Evolutionary conservation across 2,888 invertebrate genomes (phyloP).

Genomic region (Blera fallax): DNA sequence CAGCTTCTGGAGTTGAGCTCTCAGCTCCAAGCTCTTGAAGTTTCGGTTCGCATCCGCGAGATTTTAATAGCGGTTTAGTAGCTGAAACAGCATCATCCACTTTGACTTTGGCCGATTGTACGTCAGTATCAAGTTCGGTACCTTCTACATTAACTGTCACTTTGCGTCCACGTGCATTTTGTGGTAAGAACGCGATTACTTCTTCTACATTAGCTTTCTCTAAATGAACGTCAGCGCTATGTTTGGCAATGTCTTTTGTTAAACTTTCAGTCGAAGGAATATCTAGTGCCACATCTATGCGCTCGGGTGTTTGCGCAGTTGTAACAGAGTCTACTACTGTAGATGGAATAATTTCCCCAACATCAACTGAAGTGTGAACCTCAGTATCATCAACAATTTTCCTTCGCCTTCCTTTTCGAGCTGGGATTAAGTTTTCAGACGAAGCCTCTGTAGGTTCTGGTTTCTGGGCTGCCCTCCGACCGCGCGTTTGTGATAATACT

Average conservation of each 20-base stretch:
- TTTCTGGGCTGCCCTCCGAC: not conserved
- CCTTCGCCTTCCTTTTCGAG: not conserved
- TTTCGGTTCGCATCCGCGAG: too few relatives aligned
- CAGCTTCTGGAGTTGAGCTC: not conserved
- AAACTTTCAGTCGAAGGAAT: too few relatives aligned
- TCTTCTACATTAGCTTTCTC: not conserved
- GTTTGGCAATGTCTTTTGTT: too few relatives aligned
- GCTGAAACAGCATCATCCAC: too few relatives aligned
- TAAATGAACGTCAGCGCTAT: not conserved
- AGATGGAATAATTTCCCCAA: too few relatives aligned
- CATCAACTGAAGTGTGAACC: too few relatives aligned
- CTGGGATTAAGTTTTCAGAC: not conserved
- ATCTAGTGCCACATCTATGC: not conserved
- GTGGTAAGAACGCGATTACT: not conserved
- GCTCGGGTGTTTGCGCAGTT: not conserved
- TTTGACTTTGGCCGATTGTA: too few relatives aligned
- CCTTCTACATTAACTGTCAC: too few relatives aligned
- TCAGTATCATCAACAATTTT: not conserved
- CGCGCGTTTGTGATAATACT: not conserved
- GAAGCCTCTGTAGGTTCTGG: not conserved
- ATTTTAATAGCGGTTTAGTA: too few relatives aligned
- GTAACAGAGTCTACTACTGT: not conserved
- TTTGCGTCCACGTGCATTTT: not conserved
- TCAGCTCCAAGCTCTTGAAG: not conserved
- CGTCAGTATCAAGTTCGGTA: too few relatives aligned